Evolutionary conservation across 1,140 invertebrate genomes (phyloP).

Genomic region (Episyrphus balteatus): DNA sequence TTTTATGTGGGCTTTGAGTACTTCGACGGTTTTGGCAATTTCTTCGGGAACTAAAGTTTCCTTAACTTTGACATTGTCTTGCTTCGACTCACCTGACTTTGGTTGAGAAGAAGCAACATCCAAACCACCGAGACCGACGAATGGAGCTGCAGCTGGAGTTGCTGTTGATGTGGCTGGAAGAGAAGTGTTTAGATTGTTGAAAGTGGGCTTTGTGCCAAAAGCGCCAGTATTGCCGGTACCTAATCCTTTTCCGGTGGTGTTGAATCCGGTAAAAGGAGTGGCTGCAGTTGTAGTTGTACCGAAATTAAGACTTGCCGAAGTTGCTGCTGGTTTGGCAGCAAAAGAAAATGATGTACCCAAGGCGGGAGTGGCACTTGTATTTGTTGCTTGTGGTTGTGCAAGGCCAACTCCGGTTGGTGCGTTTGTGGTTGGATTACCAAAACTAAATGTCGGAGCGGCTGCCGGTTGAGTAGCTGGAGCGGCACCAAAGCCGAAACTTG

Average conservation of each 20-base stretch:
- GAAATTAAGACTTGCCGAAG: constrained; percentile 26
- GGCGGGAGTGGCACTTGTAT: constrained; percentile 1
- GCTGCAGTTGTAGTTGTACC: constrained; percentile 22
- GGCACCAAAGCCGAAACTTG: constrained; percentile 13
- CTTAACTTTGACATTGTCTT: constrained; percentile 48
- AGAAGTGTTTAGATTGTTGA: constrained; percentile 3
- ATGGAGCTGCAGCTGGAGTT: constrained; percentile 17
- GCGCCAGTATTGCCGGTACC: constrained; percentile 15
- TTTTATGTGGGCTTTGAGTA: constrained; percentile 68
- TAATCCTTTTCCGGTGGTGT: constrained; percentile 10
- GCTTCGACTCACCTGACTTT: constrained; percentile 43
- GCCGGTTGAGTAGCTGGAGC: constrained; percentile 1
- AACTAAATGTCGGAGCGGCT: constrained; percentile 10
- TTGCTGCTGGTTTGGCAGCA: constrained; percentile 13
- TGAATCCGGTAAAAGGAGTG: constrained; percentile 12
- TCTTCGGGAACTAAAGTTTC: constrained; percentile 64
- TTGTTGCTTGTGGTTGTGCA: constrained; percentile 6
- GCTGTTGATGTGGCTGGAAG: constrained; percentile 7
- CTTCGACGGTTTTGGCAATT: constrained; percentile 45
- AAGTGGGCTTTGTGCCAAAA: constrained; percentile 32
- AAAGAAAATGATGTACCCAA: constrained; percentile 20
- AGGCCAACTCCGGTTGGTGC: constrained; percentile 1
- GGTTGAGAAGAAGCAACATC: constrained; percentile 44
- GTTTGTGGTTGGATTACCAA: constrained; percentile 10
- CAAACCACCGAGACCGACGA: constrained; percentile 52